phyloP scores from a whole-genome alignment of 1,140 invertebrate genomes.

The Amyelois transitella region DNA sequence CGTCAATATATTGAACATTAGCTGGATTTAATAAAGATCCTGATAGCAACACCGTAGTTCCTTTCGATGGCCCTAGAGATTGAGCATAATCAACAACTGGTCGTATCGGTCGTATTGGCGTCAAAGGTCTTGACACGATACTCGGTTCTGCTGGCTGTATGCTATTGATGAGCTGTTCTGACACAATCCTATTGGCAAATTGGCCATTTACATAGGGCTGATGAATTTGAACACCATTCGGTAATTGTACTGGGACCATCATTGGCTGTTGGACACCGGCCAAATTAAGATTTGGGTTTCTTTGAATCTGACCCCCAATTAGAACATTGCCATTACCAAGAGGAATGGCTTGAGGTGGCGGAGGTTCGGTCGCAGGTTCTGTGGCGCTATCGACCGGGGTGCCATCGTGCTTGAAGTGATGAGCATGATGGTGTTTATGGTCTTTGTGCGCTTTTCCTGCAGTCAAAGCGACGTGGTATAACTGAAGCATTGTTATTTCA shows the following conservation, averaged over 20 bases:
- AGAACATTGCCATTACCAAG: constrained; percentile 76
- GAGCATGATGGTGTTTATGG: constrained; percentile 88
- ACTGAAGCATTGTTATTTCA: constrained; percentile 85
- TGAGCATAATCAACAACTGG: constrained; percentile 16
- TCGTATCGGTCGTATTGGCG: constrained; percentile 15
- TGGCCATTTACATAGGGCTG: constrained; percentile 78
- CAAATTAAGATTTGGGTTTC: constrained; percentile 76
- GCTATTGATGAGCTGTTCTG: constrained; percentile 74
- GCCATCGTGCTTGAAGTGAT: constrained; percentile 85
- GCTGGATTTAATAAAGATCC: constrained; percentile 68
- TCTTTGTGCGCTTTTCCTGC: constrained; percentile 88
- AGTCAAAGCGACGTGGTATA: constrained; percentile 85
- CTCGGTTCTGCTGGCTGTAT: constrained; percentile 26
- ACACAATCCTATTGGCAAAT: constrained; percentile 74
- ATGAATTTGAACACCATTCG: constrained; percentile 67
- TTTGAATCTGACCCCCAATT: constrained; percentile 82
- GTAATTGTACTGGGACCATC: constrained; percentile 61
- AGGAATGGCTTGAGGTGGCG: constrained; percentile 66
- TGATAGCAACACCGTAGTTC: constrained; percentile 49
- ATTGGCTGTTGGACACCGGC: constrained; percentile 74
- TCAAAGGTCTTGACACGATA: constrained; percentile 18
- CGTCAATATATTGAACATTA: constrained; percentile 77
- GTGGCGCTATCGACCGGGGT: constrained; percentile 74
- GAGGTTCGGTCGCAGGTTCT: constrained; percentile 74
- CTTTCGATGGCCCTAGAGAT: constrained; percentile 40